A percentile compares a stretch with the other conserved stretches of the same genome.
These are phyloP conservation scores for Pristiophorus japonicus DNA, from an alignment of 2,113 vertebrate genomes.

Conservation along the genomic window DNA sequence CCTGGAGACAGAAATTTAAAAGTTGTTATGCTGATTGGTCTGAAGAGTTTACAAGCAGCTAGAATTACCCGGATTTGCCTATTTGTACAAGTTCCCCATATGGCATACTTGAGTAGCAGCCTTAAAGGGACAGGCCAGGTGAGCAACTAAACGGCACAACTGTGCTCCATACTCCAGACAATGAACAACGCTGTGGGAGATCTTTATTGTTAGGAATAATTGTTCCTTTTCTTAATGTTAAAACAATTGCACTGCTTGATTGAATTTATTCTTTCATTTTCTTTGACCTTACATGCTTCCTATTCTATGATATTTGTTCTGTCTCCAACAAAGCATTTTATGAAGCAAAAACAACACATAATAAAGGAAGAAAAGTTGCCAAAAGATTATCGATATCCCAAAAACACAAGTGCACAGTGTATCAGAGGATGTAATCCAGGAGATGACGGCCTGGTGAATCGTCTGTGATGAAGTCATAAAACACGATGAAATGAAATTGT, in stretches of 20 bases:
- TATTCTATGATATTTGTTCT: background rate
- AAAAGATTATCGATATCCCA: background rate
- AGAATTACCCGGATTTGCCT: background rate
- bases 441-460: conserved; percentile 46
- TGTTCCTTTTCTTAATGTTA: background rate
- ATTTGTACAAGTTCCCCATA: background rate
- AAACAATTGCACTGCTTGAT: background rate
- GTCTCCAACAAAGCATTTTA: background rate
- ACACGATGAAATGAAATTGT: conserved; percentile 49
- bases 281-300: background rate
- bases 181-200: background rate
- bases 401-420: conserved; percentile 29
- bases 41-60: too few relatives aligned
- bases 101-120: background rate
- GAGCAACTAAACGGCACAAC: background rate
- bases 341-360: background rate
- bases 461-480: conserved; percentile 49
- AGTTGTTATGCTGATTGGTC: background rate
- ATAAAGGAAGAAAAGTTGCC: background rate
- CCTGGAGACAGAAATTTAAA: background rate
- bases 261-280: background rate
- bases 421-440: conserved; percentile 48
- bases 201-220: background rate
- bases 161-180: background rate
- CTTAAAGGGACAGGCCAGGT: background rate